Conservation (phyloP, 2,113 vertebrate genomes). For the Hippocampus zosterae region DNA sequence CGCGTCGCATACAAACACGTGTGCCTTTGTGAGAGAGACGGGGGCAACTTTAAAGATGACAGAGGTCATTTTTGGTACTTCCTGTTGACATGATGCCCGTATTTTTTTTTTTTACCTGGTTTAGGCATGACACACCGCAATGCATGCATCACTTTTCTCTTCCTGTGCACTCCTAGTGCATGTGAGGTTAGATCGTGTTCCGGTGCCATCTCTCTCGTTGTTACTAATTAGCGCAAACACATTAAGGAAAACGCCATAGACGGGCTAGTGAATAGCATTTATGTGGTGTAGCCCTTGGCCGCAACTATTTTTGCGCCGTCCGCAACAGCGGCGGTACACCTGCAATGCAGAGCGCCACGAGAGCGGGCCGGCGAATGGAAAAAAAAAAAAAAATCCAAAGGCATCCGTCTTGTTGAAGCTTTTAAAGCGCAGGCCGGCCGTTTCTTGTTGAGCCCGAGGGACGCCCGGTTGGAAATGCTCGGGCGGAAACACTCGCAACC, state of each 20-base stretch:
- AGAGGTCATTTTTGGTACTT: neutral
- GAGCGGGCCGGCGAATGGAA: neutral
- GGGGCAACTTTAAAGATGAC: neutral
- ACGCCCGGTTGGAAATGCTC: neutral
- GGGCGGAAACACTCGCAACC: neutral
- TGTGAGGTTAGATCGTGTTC: too few relatives aligned
- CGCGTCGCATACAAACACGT: neutral
- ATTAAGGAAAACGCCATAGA: too few relatives aligned
- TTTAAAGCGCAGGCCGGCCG: neutral
- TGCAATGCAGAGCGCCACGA: conserved; percentile 28
- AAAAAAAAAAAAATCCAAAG: conserved; percentile 1
- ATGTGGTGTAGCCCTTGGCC: too few relatives aligned
- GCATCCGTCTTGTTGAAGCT: conserved; percentile 1
- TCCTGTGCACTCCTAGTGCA: too few relatives aligned
- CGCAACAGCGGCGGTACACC: conserved; percentile 25
- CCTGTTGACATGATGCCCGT: too few relatives aligned
- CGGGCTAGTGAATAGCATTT: too few relatives aligned
- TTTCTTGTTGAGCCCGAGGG: conserved; percentile 4
- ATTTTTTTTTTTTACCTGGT: too few relatives aligned
- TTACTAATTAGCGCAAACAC: too few relatives aligned
- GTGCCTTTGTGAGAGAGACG: neutral
- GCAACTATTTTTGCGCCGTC: neutral
- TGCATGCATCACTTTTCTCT: too few relatives aligned
- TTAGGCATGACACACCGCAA: too few relatives aligned
- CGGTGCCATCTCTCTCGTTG: too few relatives aligned